A percentile compares a stretch with the other conserved stretches of the same genome.
These are phyloP conservation scores for Sorex fumeus DNA, from an alignment of 2,113 vertebrate species.

Conservation along the genomic window DNA sequence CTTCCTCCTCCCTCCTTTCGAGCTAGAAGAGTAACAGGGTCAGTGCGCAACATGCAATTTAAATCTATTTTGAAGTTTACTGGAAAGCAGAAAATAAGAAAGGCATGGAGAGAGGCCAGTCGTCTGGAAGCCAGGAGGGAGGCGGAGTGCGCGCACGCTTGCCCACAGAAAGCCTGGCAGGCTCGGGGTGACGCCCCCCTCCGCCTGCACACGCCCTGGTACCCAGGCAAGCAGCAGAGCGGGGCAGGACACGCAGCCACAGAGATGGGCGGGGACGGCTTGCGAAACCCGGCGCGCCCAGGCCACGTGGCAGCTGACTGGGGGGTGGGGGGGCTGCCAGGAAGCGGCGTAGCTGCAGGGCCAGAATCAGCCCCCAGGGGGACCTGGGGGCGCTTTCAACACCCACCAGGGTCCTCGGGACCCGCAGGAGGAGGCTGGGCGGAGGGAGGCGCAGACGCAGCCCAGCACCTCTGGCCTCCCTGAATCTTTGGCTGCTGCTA, in stretches of 20 bases:
- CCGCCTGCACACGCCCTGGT: neutral
- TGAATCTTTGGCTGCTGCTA: neutral
- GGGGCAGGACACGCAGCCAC: fast-evolving
- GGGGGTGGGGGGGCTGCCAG: too few relatives aligned
- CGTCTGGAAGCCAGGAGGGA: conserved; percentile 29
- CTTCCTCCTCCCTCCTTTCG: conserved; percentile 10
- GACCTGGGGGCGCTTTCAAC: too few relatives aligned
- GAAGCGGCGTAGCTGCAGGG: too few relatives aligned
- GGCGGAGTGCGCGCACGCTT: neutral
- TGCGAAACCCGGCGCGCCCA: too few relatives aligned
- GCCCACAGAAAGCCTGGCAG: neutral
- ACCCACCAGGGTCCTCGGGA: too few relatives aligned
- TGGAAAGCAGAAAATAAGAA: conserved; percentile 82
- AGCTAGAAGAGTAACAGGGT: conserved; percentile 73
- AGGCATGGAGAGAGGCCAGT: neutral
- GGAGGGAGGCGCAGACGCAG: fast-evolving
- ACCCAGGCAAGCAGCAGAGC: fast-evolving
- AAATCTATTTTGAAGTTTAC: conserved; percentile 84
- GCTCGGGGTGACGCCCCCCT: neutral
- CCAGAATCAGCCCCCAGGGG: too few relatives aligned
- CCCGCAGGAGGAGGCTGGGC: neutral
- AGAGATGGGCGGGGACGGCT: too few relatives aligned
- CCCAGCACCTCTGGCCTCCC: neutral
- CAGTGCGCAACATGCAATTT: conserved; percentile 78
- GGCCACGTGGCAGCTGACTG: too few relatives aligned